phyloP scores from a whole-genome alignment of 2,888 invertebrate species.

The Aleiodes testaceus region DNA sequence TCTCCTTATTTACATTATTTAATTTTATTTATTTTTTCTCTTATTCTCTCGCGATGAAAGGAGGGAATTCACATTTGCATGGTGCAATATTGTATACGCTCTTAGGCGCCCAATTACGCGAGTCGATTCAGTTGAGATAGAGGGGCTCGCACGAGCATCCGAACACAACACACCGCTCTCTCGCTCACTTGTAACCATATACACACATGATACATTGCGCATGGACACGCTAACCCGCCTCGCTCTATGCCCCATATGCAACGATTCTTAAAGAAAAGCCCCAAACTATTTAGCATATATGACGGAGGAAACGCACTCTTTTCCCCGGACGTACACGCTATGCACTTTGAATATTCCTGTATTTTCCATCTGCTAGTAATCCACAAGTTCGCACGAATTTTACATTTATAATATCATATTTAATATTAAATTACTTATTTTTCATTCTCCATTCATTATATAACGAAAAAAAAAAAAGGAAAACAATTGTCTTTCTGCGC shows the following conservation, averaged over 20 bases:
- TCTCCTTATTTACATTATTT: conserved; percentile 27
- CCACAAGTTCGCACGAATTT: conserved; percentile 39
- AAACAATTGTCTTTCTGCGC: neutral
- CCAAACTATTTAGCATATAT: conserved; percentile 56
- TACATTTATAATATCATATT: conserved; percentile 7
- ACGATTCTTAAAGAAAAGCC: conserved; percentile 42
- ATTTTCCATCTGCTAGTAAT: conserved; percentile 37
- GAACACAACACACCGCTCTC: conserved; percentile 52
- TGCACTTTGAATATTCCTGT: conserved; percentile 44
- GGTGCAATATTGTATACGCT: conserved; percentile 71
- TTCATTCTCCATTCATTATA: neutral
- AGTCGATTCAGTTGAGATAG: conserved; percentile 69
- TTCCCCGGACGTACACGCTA: conserved; percentile 60
- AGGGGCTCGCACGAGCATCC: conserved; percentile 56
- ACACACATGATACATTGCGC: conserved; percentile 64
- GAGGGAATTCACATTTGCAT: conserved; percentile 69
- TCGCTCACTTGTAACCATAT: conserved; percentile 38
- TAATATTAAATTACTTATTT: conserved; percentile 7
- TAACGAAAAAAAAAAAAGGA: too few species aligned
- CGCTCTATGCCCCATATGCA: conserved; percentile 55
- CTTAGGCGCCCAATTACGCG: conserved; percentile 72
- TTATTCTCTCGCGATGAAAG: conserved; percentile 45
- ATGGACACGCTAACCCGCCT: conserved; percentile 60
- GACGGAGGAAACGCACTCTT: conserved; percentile 58
- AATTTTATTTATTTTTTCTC: conserved; percentile 55